These are phyloP conservation scores for Lithophane ornitopus DNA, from an alignment of 2,888 invertebrate genomes.

Conservation along the genomic window DNA sequence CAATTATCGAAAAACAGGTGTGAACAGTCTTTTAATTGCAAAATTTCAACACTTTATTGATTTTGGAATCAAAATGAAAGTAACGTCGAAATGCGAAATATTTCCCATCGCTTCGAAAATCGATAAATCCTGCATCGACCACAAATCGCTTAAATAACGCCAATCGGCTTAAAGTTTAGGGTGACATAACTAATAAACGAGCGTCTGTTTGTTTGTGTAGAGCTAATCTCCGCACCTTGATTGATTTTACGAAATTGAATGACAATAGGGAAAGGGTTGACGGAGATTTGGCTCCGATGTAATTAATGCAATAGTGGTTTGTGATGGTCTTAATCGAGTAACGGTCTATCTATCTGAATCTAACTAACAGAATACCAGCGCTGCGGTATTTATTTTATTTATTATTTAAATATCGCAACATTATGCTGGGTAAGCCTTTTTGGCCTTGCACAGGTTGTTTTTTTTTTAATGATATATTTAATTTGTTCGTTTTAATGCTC, in stretches of 20 bases:
- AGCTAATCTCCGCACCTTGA: constrained; percentile 53
- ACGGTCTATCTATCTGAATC: too few relatives aligned
- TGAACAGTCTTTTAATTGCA: too few relatives aligned
- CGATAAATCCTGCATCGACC: constrained; percentile 2
- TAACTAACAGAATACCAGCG: too few relatives aligned
- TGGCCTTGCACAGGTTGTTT: too few relatives aligned
- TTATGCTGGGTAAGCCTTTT: too few relatives aligned
- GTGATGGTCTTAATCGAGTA: neutral
- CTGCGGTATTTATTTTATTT: too few relatives aligned
- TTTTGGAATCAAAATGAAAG: too few relatives aligned
- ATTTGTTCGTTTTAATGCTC: too few relatives aligned
- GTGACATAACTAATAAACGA: constrained; percentile 55
- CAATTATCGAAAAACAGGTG: too few relatives aligned
- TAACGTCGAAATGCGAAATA: neutral
- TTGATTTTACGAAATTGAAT: constrained; percentile 54
- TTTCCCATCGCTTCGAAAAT: neutral
- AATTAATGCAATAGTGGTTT: neutral
- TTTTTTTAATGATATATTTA: too few relatives aligned
- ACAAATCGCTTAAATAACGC: constrained; percentile 39
- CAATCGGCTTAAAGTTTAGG: constrained; percentile 55
- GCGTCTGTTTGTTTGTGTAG: constrained; percentile 54
- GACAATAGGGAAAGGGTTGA: constrained; percentile 34
- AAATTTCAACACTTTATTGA: too few relatives aligned
- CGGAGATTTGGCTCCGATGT: neutral
- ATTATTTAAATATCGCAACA: too few relatives aligned